A percentile compares a stretch with the other conserved stretches of the same genome.
phyloP scores from a whole-genome alignment of 2,113 vertebrate genomes.

The Eulacestoma nigropectus region DNA sequence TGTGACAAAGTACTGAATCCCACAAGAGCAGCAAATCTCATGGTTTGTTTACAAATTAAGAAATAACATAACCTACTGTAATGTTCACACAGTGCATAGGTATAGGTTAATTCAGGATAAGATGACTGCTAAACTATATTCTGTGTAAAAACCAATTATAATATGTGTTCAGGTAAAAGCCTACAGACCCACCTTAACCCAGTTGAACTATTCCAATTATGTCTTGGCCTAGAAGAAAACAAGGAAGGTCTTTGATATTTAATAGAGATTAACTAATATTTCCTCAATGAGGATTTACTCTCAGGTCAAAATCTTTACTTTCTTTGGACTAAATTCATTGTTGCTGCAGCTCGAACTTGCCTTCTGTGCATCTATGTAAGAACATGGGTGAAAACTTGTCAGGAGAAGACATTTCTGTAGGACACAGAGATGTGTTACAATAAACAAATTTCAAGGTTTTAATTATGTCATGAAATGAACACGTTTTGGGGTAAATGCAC shows the following conservation, averaged over 20 bases:
- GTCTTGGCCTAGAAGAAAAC: background rate
- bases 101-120: background rate
- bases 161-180: background rate
- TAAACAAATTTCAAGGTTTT: background rate
- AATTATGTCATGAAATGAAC: background rate
- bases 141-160: background rate
- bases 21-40: background rate
- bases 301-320: background rate
- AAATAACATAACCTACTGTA: background rate
- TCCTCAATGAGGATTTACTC: background rate
- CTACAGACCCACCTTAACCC: background rate
- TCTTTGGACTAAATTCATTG: background rate
- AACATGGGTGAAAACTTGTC: background rate
- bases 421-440: background rate
- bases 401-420: background rate
- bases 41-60: background rate
- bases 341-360: background rate
- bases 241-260: background rate
- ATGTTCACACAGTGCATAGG: background rate
- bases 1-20: background rate
- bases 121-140: background rate
- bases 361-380: accelerated
- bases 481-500: background rate
- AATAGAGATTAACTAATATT: background rate
- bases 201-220: background rate